phyloP scores from a whole-genome alignment of 1,140 invertebrate genomes.

The Heliconius melpomene region DNA sequence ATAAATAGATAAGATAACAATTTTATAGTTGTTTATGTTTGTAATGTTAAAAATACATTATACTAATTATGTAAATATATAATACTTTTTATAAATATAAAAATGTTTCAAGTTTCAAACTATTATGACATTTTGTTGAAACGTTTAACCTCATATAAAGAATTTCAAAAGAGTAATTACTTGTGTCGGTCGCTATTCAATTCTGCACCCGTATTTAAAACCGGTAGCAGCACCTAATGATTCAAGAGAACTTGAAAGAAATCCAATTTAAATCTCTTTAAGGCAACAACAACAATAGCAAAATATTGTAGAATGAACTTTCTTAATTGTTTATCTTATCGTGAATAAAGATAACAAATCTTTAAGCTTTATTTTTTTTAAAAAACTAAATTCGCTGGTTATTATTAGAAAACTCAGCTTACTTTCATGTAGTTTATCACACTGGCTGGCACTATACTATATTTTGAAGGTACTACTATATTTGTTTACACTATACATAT shows the following conservation, averaged over 20 bases:
- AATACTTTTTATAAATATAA: neutral
- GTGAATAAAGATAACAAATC: neutral
- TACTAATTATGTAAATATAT: neutral
- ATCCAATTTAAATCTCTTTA: slow-evolving; percentile 11
- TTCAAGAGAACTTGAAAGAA: slow-evolving; percentile 7
- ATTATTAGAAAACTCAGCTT: neutral
- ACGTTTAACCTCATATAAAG: slow-evolving; percentile 1
- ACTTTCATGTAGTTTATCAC: neutral
- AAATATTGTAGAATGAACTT: slow-evolving; percentile 1
- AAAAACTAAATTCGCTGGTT: neutral
- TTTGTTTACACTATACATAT: slow-evolving; percentile 3
- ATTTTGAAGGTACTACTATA: neutral
- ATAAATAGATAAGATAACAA: neutral
- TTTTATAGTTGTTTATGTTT: neutral
- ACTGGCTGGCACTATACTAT: neutral
- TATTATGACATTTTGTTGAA: slow-evolving; percentile 3
- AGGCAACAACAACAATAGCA: no score
- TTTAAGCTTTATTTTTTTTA: no score
- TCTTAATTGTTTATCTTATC: neutral
- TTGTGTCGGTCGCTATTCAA: slow-evolving; percentile 5
- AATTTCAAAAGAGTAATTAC: slow-evolving; percentile 7
- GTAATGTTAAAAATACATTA: neutral
- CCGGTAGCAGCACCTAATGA: slow-evolving; percentile 15
- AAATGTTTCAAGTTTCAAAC: neutral
- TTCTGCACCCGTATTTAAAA: slow-evolving; percentile 11